Evolutionary conservation across 2,888 invertebrate genomes (phyloP), one percentile per base, ranked within the genome.

Genomic region (Lasius fuliginosus): DNA sequence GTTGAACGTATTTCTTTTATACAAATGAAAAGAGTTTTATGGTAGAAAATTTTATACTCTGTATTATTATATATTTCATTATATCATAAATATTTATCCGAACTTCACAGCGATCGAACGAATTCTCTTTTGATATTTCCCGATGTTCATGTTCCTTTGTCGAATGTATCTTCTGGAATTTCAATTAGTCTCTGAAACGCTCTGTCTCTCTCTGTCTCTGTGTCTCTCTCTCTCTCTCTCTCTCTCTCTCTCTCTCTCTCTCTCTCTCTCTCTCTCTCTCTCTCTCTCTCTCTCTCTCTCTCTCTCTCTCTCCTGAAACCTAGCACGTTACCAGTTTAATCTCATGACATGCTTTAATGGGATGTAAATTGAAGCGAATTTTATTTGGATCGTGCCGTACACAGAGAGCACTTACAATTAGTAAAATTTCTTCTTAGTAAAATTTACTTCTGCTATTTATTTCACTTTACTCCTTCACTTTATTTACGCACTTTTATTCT

Each of bases 131-230:
- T 18, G 8, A 46, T 46, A 69, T 69, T 62, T 81, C 27, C 0
- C 36, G 60, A 60, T 6, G 18, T 53, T 67, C 1, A 53, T 36
- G 58, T 60, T 42, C 46, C 40, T 40, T 33, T 56, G 42, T 9
- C 18, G 11, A 42, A 56, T 58, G 49, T 53, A 42, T 56, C 27
- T 46, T 36, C 23, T 69, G 60, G 68, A 81, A 69, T 81, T 46
- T 60, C 62, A 62, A 71, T 49, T 49, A 68, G 15, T 30, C 40
- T 15, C 18, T 56, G 12, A 56, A 9, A 27, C 18, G 23, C 6
- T 11, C 8, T 23, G 23, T 8, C 53, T 53, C 2, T n/a, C 49
- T 49, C 12, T 0, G 0, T 49, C 8, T 53, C 53, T 8, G n/a
- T n/a, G n/a, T 11, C 11, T 8, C 8, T 53, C 2, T n/a, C 49